Evolutionary conservation across 2,888 invertebrate species (phyloP).

Genomic region (Bruchidius siliquastri): DNA sequence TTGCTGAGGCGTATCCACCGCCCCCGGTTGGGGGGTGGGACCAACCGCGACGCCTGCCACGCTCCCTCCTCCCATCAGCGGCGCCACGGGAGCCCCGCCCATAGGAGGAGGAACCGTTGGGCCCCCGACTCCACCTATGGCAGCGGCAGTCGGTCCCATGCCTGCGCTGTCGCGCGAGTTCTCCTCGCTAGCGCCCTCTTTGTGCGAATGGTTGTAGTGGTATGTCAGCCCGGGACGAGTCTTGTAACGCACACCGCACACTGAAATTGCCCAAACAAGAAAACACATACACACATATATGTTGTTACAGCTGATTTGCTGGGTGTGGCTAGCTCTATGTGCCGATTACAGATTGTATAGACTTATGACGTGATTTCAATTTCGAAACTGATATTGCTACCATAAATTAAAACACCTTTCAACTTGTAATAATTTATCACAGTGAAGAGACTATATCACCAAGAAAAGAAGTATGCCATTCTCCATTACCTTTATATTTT

Average conservation of each 20-base stretch:
- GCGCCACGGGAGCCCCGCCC: slow-evolving; percentile 10
- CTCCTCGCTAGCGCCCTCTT: slow-evolving; percentile 54
- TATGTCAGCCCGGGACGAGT: slow-evolving; percentile 92
- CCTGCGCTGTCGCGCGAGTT: slow-evolving; percentile 47
- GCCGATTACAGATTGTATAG: no score
- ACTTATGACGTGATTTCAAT: no score
- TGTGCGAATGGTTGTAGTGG: slow-evolving; percentile 91
- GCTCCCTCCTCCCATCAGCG: slow-evolving; percentile 21
- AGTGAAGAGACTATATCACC: no score
- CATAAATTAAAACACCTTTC: no score
- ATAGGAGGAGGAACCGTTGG: slow-evolving; percentile 6
- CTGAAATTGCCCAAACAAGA: slow-evolving; percentile 52
- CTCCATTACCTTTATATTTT: no score
- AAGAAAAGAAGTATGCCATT: no score
- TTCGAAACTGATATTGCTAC: no score
- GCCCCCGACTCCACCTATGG: not conserved
- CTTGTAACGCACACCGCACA: slow-evolving; percentile 95
- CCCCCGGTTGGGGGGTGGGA: slow-evolving; percentile 4
- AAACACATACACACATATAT: slow-evolving; percentile 6
- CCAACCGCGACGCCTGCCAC: not conserved
- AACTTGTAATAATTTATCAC: no score
- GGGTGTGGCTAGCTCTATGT: no score
- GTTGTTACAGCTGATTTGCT: not conserved
- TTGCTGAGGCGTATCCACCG: slow-evolving; percentile 35
- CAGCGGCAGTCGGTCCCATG: not conserved